Percentiles rank a stretch among this genome's conserved stretches.
Conservation (phyloP, 2,113 vertebrate genomes). For the Saccopteryx leptura region DNA sequence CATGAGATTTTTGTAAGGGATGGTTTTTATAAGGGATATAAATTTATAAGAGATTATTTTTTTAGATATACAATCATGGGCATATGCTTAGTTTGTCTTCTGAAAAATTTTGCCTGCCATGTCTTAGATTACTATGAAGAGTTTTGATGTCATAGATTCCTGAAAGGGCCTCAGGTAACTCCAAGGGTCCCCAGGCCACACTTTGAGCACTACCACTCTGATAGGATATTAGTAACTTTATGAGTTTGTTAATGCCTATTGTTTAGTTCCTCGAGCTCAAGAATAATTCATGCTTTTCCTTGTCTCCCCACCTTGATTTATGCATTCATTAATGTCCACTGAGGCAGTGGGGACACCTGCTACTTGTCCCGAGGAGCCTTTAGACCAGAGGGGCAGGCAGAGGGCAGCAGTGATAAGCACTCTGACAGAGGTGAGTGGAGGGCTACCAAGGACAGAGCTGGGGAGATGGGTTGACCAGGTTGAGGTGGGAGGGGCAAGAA, state of each 20-base stretch:
- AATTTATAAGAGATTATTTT: neutral
- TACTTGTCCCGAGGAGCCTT: neutral
- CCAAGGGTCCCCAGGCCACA: neutral
- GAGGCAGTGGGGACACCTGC: neutral
- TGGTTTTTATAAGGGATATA: constrained; percentile 25
- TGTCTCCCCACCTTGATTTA: neutral
- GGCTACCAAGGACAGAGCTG: neutral
- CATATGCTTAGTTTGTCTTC: neutral
- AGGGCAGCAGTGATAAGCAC: neutral
- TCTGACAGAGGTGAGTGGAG: neutral
- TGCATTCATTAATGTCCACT: neutral
- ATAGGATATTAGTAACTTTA: neutral
- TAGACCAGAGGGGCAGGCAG: no score
- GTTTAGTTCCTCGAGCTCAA: neutral
- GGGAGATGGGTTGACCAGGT: neutral
- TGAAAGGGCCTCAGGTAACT: neutral
- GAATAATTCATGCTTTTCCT: neutral
- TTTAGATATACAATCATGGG: neutral
- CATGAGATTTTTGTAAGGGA: constrained; percentile 45
- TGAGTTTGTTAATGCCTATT: neutral
- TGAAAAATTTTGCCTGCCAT: neutral
- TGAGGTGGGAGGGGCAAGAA: neutral
- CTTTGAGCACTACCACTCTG: neutral
- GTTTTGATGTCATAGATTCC: neutral
- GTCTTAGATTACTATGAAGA: neutral